Conservation (phyloP, 2,888 invertebrate genomes). For the Sminthurides aquaticus region DNA sequence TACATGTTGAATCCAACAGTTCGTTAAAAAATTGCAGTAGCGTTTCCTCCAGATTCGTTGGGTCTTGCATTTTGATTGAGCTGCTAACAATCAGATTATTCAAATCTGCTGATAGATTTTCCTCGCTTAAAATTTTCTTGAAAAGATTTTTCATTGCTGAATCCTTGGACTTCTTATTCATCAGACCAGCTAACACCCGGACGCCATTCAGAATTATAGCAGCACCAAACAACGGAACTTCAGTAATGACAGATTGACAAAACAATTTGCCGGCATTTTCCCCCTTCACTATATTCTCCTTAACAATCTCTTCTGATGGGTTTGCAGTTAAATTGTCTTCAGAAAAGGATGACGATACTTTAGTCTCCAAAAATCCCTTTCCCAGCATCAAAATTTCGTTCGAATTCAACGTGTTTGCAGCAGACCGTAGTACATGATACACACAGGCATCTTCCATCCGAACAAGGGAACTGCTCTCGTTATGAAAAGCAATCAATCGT, state of each 20-base stretch:
- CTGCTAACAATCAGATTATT: no score
- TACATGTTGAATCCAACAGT: constrained; percentile 13
- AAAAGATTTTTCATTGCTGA: neutral
- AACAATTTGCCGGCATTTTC: no score
- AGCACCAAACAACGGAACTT: neutral
- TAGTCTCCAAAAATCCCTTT: no score
- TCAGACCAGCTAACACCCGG: neutral
- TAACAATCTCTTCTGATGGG: no score
- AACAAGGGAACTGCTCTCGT: neutral
- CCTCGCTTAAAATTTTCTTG: neutral
- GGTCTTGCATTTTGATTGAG: no score
- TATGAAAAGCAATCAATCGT: neutral
- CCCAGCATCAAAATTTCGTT: neutral
- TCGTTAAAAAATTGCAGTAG: constrained; percentile 19
- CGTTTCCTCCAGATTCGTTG: constrained; percentile 11
- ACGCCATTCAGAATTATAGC: neutral
- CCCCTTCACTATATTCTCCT: no score
- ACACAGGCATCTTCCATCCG: neutral
- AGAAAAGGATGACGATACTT: no score
- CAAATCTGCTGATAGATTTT: neutral
- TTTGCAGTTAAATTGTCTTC: no score
- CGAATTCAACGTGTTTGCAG: neutral
- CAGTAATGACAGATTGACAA: neutral
- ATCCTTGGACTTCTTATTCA: no score
- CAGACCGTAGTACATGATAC: neutral